Percentiles rank a stretch among this genome's conserved stretches.
Conservation (phyloP, 2,888 invertebrate species). For the Venusia cambrica region DNA sequence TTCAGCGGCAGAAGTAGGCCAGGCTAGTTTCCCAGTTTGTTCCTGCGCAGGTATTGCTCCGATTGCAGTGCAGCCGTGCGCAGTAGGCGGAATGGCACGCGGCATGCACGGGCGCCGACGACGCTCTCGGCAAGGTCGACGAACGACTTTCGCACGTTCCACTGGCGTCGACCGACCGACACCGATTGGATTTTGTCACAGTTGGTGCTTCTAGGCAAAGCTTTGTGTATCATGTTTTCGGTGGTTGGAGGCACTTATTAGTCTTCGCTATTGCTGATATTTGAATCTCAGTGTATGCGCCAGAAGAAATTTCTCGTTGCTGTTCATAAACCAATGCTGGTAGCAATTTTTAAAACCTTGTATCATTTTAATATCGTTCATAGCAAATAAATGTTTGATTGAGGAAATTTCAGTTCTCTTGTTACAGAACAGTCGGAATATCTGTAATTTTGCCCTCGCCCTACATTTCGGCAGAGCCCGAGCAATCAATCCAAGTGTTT, state of each 20-base stretch:
- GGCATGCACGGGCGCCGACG: slow-evolving; percentile 47
- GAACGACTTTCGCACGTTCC: slow-evolving; percentile 77
- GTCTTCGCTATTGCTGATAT: no score
- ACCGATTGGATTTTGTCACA: slow-evolving; percentile 44
- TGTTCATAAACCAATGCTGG: no score
- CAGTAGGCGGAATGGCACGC: slow-evolving; percentile 74
- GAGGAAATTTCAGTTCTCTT: no score
- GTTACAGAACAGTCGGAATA: no score
- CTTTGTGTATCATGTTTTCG: no score
- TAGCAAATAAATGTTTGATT: no score
- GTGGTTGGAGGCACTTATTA: no score
- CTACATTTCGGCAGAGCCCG: slow-evolving; percentile 10
- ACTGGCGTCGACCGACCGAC: slow-evolving; percentile 39
- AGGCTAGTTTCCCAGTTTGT: slow-evolving; percentile 4
- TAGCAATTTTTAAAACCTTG: no score
- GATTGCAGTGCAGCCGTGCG: slow-evolving; percentile 45
- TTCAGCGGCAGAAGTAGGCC: no score
- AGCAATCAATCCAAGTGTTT: slow-evolving; percentile 18
- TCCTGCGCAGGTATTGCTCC: slow-evolving; percentile 25
- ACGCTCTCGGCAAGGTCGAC: slow-evolving; percentile 72
- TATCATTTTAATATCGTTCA: no score
- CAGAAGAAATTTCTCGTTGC: no score
- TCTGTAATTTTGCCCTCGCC: slow-evolving; percentile 6
- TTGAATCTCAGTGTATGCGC: no score
- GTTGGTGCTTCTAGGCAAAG: slow-evolving; percentile 34